Percentiles rank a stretch among this genome's conserved stretches.
phyloP scores from a whole-genome alignment of 2,888 invertebrate species.

The Arrhopalites spinosus region DNA sequence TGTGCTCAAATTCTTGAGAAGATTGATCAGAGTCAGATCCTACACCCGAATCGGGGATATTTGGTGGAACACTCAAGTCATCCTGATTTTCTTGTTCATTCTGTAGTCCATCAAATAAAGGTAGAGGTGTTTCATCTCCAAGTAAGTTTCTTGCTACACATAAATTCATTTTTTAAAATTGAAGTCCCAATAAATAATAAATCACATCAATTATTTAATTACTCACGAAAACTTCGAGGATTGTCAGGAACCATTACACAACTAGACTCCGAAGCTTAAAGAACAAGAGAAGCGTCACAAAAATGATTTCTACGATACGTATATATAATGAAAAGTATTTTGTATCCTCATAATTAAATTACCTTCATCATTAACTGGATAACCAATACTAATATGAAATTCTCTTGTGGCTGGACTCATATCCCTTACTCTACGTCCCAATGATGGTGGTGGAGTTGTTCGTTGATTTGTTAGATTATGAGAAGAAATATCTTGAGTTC shows the following conservation, averaged over 20 bases:
- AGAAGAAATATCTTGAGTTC: too few species aligned
- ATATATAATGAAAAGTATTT: neutral
- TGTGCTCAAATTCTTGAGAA: neutral
- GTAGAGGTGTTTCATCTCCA: neutral
- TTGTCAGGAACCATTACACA: neutral
- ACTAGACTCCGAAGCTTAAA: neutral
- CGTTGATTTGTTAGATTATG: too few species aligned
- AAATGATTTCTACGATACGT: neutral
- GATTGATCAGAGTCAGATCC: neutral
- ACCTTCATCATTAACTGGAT: neutral
- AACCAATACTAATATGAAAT: slow-evolving; percentile 10
- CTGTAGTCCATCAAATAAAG: neutral
- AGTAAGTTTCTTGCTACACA: slow-evolving; percentile 4
- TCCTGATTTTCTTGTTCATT: neutral
- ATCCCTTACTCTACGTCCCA: neutral
- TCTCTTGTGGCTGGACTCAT: slow-evolving; percentile 3
- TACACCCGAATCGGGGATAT: neutral
- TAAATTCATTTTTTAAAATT: neutral
- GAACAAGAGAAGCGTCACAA: neutral
- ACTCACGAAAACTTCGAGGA: slow-evolving; percentile 1
- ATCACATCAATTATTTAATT: too few species aligned
- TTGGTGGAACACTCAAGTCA: neutral
- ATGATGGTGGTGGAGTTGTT: too few species aligned
- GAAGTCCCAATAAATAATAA: too few species aligned
- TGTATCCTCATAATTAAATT: neutral